Conservation (phyloP, 1,140 invertebrate genomes). For the Penaeus indicus region DNA sequence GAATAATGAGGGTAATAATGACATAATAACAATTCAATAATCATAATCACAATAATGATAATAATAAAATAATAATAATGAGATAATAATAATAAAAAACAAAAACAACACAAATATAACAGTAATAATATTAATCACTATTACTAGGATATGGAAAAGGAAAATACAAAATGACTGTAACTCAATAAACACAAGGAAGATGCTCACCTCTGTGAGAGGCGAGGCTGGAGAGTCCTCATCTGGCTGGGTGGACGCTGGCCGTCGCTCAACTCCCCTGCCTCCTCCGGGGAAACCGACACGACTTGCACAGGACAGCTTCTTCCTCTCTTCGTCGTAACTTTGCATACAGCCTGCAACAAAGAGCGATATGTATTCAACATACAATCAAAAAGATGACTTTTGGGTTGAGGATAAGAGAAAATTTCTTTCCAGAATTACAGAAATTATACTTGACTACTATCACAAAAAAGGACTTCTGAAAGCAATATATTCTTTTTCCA, state of each 20-base stretch:
- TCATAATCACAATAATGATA: no score
- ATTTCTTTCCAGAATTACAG: no score
- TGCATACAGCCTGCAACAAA: slow-evolving; percentile 27
- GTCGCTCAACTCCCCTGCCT: slow-evolving; percentile 47
- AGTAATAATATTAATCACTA: no score
- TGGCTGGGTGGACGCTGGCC: slow-evolving; percentile 5
- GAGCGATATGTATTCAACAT: slow-evolving; percentile 66
- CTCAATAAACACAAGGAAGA: no score
- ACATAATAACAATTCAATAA: no score
- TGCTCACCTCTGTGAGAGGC: slow-evolving; percentile 48
- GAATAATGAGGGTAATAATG: no score
- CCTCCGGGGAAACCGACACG: slow-evolving; percentile 58
- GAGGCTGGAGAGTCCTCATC: slow-evolving; percentile 63
- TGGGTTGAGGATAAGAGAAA: not conserved
- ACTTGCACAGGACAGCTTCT: slow-evolving; percentile 72
- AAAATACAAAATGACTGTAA: no score
- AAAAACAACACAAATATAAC: no score
- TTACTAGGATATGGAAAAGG: no score
- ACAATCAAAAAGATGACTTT: not conserved
- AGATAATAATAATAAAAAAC: no score
- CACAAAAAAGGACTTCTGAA: not conserved
- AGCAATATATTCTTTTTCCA: not conserved
- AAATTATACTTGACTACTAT: no score
- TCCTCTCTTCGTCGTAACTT: slow-evolving; percentile 70
- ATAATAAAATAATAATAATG: no score